Evolutionary conservation across 2,113 vertebrate genomes (phyloP).

Genomic region (Formicarius rufipectus): DNA sequence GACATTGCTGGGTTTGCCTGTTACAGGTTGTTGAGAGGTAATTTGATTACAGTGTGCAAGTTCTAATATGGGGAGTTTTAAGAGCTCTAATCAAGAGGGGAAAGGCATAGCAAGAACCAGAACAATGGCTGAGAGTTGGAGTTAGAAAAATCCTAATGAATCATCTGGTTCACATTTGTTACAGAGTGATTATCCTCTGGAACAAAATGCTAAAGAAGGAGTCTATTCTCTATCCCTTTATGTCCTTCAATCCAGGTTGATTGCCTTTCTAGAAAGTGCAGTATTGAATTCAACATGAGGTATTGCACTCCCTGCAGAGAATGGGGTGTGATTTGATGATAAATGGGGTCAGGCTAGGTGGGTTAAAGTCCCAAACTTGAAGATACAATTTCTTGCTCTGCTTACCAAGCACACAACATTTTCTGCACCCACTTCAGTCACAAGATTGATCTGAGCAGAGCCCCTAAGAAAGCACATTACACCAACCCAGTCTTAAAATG

Average conservation of each 20-base stretch:
- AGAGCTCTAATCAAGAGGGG: conserved; percentile 29
- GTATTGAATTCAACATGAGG: neutral
- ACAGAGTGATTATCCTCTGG: neutral
- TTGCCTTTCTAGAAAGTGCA: neutral
- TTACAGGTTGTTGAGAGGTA: conserved; percentile 4
- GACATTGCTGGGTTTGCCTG: neutral
- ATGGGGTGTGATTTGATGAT: neutral
- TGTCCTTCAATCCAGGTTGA: neutral
- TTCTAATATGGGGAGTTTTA: neutral
- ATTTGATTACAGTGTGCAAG: conserved; percentile 26
- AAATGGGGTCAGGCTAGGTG: neutral
- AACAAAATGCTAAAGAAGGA: conserved; percentile 1
- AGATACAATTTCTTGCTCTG: neutral
- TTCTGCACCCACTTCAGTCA: neutral
- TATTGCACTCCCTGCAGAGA: neutral
- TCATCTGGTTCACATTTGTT: conserved; percentile 37
- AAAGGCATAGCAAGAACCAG: conserved; percentile 10
- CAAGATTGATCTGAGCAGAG: neutral
- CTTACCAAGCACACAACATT: neutral
- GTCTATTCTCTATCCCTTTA: neutral
- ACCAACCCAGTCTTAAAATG: neutral
- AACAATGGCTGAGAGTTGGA: conserved; percentile 7
- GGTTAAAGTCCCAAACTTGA: neutral
- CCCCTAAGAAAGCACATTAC: neutral
- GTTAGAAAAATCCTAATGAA: conserved; percentile 32